Evolutionary conservation across 2,888 invertebrate species (phyloP).

Genomic region (Orthosia incerta): DNA sequence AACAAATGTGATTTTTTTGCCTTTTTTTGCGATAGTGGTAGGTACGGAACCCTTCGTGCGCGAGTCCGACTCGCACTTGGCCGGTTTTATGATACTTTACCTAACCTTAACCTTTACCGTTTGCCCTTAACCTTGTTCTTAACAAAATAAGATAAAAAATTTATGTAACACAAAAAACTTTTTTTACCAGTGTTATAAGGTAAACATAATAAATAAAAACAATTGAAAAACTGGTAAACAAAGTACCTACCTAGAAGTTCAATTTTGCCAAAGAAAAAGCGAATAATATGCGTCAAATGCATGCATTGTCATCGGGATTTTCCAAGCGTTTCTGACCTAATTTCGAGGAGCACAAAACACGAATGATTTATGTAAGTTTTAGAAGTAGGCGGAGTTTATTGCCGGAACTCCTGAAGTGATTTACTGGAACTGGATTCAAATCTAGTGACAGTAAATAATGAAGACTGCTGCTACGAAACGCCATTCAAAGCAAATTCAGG

Average conservation of each 20-base stretch:
- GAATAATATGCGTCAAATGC: constrained; percentile 6
- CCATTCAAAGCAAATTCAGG: neutral
- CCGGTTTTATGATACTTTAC: too few relatives aligned
- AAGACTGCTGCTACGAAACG: neutral
- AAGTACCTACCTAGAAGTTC: neutral
- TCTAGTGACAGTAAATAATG: constrained; percentile 33
- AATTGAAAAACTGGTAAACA: too few relatives aligned
- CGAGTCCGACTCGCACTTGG: too few relatives aligned
- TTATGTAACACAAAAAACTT: too few relatives aligned
- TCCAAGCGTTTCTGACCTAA: constrained; percentile 20
- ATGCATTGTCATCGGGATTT: constrained; percentile 31
- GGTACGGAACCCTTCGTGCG: too few relatives aligned
- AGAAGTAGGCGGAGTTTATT: constrained; percentile 36
- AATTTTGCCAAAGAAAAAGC: neutral
- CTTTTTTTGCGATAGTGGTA: too few relatives aligned
- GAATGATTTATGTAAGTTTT: constrained; percentile 49
- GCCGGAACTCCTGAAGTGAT: constrained; percentile 30
- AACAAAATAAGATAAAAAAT: too few relatives aligned
- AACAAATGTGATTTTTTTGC: too few relatives aligned
- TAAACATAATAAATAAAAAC: neutral
- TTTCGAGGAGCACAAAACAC: constrained; percentile 28
- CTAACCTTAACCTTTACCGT: too few relatives aligned
- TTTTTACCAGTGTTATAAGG: too few relatives aligned
- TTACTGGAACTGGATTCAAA: constrained; percentile 39
- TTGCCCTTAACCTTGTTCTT: too few relatives aligned